Percentiles rank a stretch among this genome's conserved stretches.
These are phyloP conservation scores for Therioaphis trifolii DNA, from an alignment of 2,888 invertebrate species.

Conservation along the genomic window DNA sequence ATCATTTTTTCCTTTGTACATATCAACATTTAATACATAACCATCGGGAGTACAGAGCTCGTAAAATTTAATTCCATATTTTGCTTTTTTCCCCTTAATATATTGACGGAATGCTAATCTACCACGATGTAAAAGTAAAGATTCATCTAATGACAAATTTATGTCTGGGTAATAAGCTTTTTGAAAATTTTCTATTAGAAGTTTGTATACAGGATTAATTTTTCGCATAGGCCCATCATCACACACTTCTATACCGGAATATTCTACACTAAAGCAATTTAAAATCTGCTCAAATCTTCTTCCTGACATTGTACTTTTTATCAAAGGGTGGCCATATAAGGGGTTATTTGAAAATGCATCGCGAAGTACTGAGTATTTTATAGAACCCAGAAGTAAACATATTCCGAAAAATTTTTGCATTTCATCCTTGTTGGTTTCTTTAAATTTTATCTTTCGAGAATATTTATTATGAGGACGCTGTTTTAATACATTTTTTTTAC, in stretches of 20 bases:
- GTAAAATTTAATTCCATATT: conserved; percentile 67
- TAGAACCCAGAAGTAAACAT: conserved; percentile 23
- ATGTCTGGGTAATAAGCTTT: background rate
- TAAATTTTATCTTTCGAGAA: background rate
- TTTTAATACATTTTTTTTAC: background rate
- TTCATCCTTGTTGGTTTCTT: conserved; percentile 21
- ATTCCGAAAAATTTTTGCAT: conserved; percentile 23
- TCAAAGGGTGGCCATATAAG: conserved; percentile 1
- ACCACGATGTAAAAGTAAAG: conserved; percentile 43
- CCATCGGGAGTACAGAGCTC: conserved; percentile 65
- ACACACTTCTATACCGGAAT: background rate
- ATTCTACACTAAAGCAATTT: conserved; percentile 33
- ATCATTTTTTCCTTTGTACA: conserved; percentile 67
- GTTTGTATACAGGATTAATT: background rate
- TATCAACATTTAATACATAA: conserved; percentile 66
- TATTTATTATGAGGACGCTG: conserved; percentile 22
- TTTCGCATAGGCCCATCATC: conserved; percentile 19
- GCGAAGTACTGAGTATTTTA: conserved; percentile 5
- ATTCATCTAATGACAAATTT: conserved; percentile 36
- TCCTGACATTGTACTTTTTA: background rate
- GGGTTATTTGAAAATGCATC: conserved; percentile 32
- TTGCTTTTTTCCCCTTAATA: conserved; percentile 65
- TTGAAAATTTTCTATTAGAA: conserved; percentile 31
- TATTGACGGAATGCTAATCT: conserved; percentile 37
- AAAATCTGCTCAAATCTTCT: conserved; percentile 25